Base-by-base conservation (phyloP, 1,140 invertebrate species). In the Bombus balteatus region DNA sequence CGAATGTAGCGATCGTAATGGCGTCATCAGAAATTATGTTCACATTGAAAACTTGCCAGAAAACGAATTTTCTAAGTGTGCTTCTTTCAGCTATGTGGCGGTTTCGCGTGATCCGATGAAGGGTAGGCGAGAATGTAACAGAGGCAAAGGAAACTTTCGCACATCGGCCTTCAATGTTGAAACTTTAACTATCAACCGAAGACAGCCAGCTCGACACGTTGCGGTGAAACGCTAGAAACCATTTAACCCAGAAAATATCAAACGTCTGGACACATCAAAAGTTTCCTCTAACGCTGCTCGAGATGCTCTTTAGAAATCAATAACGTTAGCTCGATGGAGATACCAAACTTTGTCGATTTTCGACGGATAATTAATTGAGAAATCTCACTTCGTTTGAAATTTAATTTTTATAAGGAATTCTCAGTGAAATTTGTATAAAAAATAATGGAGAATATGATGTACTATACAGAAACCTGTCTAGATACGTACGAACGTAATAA, bases 91-190 rank as follows among this genome's bases (percentile, higher is more conserved):
- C 4, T 37, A 53, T 25, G 18, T 13, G 6, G 70, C 18, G 22
- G 39, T 39, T 71, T 89, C 74, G 82, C 88, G 88, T 89, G 88
- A 81, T 82, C 85, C 74, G 85, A 79, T 75, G 85, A 88, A 88
- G 62, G 83, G 32, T 43, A 18, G 53, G 47, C n/a, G 86, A 43
- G 83, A 66, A 66, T 41, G 65, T 53, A 65, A 59, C 81, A 68
- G 68, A 57, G 25, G 18, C 47, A 37, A 34, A 37, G 39, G 59
- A 85, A 88, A 88, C 73, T 89, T 82, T 88, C 47, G 43, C 76
- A 37, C 86, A 70, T 76, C 65, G 78, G 57, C 71, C 76, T 81
- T 78, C 75, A 76, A 70, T 65, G 47, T 25, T 47, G 53, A 77
- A 89, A 88, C 83, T 89, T 75, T 78, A 80, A 78, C 82, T 28